A percentile compares a stretch with the other conserved stretches of the same genome.
These are phyloP conservation scores for Neodiprion fabricii DNA, from an alignment of 1,140 invertebrate genomes.

Conservation along the genomic window DNA sequence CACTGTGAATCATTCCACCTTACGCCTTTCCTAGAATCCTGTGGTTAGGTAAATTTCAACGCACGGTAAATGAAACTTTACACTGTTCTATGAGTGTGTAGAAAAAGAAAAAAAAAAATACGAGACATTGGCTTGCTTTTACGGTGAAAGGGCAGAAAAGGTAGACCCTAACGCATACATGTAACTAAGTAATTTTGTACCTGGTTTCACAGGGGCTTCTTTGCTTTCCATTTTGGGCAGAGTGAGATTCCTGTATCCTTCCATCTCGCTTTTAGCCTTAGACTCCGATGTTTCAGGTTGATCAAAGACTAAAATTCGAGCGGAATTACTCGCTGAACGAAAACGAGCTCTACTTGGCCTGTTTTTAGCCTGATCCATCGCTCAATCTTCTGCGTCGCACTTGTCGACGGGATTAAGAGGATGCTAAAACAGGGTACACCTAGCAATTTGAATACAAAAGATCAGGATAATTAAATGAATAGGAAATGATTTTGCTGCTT, in stretches of 20 bases:
- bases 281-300: slow-evolving; percentile 48
- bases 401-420: background rate
- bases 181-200: slow-evolving; percentile 30
- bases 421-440: background rate
- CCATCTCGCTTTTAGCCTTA: slow-evolving; percentile 38
- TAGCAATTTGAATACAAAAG: background rate
- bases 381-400: background rate
- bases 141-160: too few species aligned
- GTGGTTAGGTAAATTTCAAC: too few species aligned
- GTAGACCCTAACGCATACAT: background rate
- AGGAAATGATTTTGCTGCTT: too few species aligned
- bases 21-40: too few species aligned
- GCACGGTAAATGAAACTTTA: too few species aligned
- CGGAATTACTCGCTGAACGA: slow-evolving; percentile 63
- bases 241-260: slow-evolving; percentile 36
- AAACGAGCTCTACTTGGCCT: slow-evolving; percentile 58
- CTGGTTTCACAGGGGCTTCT: slow-evolving; percentile 54
- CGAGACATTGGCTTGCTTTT: too few species aligned
- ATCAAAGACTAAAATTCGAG: slow-evolving; percentile 64
- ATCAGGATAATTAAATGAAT: too few species aligned
- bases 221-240: slow-evolving; percentile 51
- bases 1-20: too few species aligned
- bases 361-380: slow-evolving; percentile 56
- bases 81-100: too few species aligned
- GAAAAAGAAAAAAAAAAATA: too few species aligned